Evolutionary conservation across 2,113 vertebrate species (phyloP), one percentile per base, ranked within the genome.

Genomic region (Porphyrio hochstetteri): DNA sequence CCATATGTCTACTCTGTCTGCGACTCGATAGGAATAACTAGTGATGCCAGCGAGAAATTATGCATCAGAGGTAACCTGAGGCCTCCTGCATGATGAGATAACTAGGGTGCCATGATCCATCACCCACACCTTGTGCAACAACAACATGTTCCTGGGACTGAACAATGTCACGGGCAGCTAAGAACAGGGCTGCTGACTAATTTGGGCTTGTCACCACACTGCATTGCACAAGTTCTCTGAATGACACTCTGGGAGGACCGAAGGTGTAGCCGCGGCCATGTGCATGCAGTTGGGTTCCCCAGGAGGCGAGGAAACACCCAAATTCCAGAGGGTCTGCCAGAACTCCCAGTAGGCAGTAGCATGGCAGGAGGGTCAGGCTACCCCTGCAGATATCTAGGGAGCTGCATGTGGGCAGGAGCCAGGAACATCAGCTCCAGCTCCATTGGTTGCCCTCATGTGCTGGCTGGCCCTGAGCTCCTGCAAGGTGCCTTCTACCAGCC

Each of bases 51-150:
- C 24, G 31, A 79, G 70, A 89, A 87, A 81, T 68, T 50, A 71
- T 80, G 88, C n/a, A 2, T 93, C 91, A 89, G 91, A 93, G 95
- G 96, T 96, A 96, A 93, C 86, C 83, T 68, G 57, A 94, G 96
- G 95, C 81, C 70, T 95, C 83, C 86, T 6, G 81, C 69, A 69
- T 0, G 0, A 74, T 2, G 20, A 85, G 82, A 50, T 87, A 95
- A 96, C 69, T 82, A 82, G 94, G 94, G 96, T 91, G 95, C 78
- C 91, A 67, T 82, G 92, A 95, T 96, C 95, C 33, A 2, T 82
- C 90, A 90, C 90, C 77, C 83, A 78, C 80, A 94, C 61, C 80
- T 86, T 82, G 80, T 81, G 81, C 74, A 61, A 84, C 12, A 6
- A 67, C 3, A 6, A 55, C 75, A 21, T 7, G 36, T 46, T 95